These are phyloP conservation scores for Pammene fasciana DNA, from an alignment of 2,888 invertebrate genomes.

Conservation along the genomic window DNA sequence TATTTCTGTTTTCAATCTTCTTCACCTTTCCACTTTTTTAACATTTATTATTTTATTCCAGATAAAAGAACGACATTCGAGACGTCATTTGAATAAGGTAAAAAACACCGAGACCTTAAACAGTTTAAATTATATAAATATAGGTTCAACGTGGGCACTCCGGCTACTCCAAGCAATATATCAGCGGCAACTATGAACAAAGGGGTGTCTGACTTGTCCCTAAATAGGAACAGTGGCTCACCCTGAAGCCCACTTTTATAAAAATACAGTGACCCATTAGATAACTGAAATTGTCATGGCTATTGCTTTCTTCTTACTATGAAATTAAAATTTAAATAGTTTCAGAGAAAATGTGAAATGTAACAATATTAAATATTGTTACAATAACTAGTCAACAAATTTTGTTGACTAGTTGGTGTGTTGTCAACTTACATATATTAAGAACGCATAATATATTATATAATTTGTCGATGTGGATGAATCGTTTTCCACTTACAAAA, in stretches of 20 bases:
- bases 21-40: not conserved
- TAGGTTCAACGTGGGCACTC: not conserved
- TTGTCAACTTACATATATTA: too few relatives aligned
- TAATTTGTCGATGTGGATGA: not conserved
- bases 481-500: too few relatives aligned
- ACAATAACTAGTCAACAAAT: too few relatives aligned
- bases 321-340: not conserved
- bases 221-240: constrained; percentile 57
- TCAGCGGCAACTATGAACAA: constrained; percentile 33
- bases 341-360: too few relatives aligned
- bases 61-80: constrained; percentile 21
- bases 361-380: too few relatives aligned
- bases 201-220: constrained; percentile 43
- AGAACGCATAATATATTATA: too few relatives aligned
- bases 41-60: constrained; percentile 24
- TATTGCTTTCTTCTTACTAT: constrained; percentile 10
- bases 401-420: too few relatives aligned
- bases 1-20: not conserved
- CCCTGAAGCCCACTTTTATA: constrained; percentile 64
- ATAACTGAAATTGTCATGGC: constrained; percentile 22
- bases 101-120: not conserved
- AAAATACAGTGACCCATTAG: constrained; percentile 55
- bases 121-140: constrained; percentile 5
- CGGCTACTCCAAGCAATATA: constrained; percentile 31
- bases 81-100: constrained; percentile 31